phyloP scores from a whole-genome alignment of 2,888 invertebrate species.

The Camponotus fellah region DNA sequence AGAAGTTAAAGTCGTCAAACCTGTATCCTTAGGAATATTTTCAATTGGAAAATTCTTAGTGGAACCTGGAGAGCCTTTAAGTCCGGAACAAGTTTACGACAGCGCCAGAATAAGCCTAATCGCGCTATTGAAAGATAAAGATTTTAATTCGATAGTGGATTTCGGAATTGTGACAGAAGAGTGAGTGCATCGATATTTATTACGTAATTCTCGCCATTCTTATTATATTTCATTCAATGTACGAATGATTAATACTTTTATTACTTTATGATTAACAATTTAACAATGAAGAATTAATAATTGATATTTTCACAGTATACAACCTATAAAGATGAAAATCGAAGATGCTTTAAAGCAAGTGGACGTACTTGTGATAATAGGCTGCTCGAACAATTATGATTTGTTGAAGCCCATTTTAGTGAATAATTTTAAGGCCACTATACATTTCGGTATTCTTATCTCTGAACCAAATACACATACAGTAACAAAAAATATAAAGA shows the following conservation, averaged over 20 bases:
- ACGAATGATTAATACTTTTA: not conserved
- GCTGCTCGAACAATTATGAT: not conserved
- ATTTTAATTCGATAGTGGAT: not conserved
- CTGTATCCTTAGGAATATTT: not conserved
- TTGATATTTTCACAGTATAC: not conserved
- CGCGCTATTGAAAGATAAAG: not conserved
- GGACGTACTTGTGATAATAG: constrained; percentile 19
- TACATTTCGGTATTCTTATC: constrained; percentile 12
- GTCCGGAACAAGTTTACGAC: not conserved
- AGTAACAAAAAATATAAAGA: not conserved
- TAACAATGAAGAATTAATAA: not conserved
- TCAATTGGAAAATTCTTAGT: constrained; percentile 1
- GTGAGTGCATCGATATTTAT: not conserved
- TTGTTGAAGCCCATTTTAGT: not conserved
- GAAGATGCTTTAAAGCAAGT: not conserved
- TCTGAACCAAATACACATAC: not conserved
- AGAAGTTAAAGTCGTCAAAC: not conserved
- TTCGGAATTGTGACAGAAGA: not conserved
- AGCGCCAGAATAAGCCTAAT: constrained; percentile 4
- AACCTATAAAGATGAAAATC: not conserved
- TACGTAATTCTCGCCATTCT: not conserved
- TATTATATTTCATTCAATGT: not conserved
- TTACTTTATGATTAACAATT: too few species aligned
- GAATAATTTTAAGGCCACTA: not conserved
- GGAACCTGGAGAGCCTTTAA: not conserved